A percentile compares a stretch with the other conserved stretches of the same genome.
Evolutionary conservation across 2,113 vertebrate species (phyloP).

Genomic region (Colinus virginianus): DNA sequence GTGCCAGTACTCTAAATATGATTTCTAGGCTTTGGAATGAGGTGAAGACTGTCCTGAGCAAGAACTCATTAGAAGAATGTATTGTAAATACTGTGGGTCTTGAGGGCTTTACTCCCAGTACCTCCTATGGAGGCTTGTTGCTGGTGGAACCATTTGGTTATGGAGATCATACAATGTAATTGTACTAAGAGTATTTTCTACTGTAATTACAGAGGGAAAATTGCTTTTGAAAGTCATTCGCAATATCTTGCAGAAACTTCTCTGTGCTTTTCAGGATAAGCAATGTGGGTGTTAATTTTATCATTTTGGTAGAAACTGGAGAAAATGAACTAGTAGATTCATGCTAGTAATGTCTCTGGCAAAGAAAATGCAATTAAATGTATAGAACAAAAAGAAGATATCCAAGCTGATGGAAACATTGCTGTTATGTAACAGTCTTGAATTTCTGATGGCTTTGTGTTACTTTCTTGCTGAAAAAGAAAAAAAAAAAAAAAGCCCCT

Average conservation of each 20-base stretch:
- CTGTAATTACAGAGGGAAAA: background rate
- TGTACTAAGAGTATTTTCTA: background rate
- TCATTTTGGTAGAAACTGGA: background rate
- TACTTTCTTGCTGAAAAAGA: background rate
- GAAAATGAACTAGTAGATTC: background rate
- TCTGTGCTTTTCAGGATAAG: background rate
- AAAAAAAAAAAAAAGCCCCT: background rate
- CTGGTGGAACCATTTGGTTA: background rate
- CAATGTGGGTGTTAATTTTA: background rate
- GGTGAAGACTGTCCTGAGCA: background rate
- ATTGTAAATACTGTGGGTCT: background rate
- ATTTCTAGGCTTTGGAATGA: slow-evolving; percentile 10
- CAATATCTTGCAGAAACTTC: background rate
- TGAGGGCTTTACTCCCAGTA: background rate
- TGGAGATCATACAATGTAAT: background rate
- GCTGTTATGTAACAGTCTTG: background rate
- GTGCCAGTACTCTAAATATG: slow-evolving; percentile 4
- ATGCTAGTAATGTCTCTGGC: background rate
- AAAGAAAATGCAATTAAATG: background rate
- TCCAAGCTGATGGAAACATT: background rate
- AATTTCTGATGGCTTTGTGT: background rate
- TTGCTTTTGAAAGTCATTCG: background rate
- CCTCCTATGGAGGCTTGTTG: background rate
- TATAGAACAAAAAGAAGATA: background rate
- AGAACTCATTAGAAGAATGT: background rate